A percentile compares a stretch with the other conserved stretches of the same genome.
phyloP scores from a whole-genome alignment of 1,140 invertebrate genomes.

The Physella acuta region DNA sequence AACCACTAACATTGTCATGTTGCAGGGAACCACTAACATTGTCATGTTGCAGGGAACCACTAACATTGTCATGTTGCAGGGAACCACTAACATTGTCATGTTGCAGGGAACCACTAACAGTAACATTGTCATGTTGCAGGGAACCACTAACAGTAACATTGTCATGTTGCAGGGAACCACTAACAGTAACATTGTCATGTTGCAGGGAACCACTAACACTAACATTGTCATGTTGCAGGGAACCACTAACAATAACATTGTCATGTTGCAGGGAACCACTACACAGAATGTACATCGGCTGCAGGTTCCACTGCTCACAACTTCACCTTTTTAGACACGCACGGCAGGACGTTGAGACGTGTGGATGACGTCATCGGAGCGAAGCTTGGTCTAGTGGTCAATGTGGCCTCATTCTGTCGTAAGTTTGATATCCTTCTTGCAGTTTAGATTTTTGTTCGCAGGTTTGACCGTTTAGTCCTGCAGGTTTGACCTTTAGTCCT shows the following conservation, averaged over 20 bases:
- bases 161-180: no score
- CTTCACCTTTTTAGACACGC: neutral
- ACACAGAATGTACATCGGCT: neutral
- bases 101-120: no score
- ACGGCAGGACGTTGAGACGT: neutral
- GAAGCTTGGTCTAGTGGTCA: neutral
- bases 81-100: no score
- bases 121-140: no score
- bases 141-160: no score
- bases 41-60: no score
- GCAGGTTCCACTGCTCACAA: neutral
- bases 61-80: no score
- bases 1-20: no score
- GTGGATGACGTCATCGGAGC: neutral
- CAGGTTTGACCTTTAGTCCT: neutral
- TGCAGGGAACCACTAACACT: no score
- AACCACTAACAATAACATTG: neutral
- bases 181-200: no score
- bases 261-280: neutral
- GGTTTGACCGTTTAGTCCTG: neutral
- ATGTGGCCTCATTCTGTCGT: constrained; percentile 5
- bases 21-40: no score
- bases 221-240: neutral
- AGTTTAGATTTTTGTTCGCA: no score
- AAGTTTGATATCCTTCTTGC: neutral